Conservation (phyloP, 1,140 invertebrate genomes). For the Solenopsis fugax region DNA sequence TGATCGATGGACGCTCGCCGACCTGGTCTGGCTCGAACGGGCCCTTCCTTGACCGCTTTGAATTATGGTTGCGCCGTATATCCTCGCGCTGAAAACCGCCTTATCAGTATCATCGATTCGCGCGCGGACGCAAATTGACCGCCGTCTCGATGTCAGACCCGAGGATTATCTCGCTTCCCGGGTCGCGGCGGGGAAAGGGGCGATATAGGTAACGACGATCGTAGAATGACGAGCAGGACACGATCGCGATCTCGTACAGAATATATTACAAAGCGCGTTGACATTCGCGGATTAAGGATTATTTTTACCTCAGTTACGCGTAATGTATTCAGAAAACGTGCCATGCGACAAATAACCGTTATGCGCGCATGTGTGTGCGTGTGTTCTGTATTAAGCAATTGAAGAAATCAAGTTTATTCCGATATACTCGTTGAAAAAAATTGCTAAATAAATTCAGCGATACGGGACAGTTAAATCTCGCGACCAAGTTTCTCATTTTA, state of each 20-base stretch:
- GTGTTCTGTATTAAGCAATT: neutral
- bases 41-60: constrained; percentile 61
- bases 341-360: neutral
- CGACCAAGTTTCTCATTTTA: neutral
- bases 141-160: constrained; percentile 11
- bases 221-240: constrained; percentile 29
- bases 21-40: constrained; percentile 14
- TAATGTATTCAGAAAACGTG: constrained; percentile 9
- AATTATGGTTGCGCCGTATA: constrained; percentile 69
- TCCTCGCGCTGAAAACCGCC: constrained; percentile 38
- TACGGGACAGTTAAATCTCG: neutral
- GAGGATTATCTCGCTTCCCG: neutral
- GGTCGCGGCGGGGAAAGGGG: neutral
- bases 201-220: constrained; percentile 40
- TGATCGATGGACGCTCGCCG: constrained; percentile 68
- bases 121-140: constrained; percentile 62
- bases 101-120: constrained; percentile 70
- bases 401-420: neutral
- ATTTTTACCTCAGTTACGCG: neutral
- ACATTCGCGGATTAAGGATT: neutral
- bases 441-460: neutral
- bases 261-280: neutral
- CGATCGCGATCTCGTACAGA: constrained; percentile 23
- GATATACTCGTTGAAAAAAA: neutral
- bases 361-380: too few species aligned